Base-by-base conservation (phyloP, 1,140 invertebrate species). In the Hyposmocoma kahamanoa region DNA sequence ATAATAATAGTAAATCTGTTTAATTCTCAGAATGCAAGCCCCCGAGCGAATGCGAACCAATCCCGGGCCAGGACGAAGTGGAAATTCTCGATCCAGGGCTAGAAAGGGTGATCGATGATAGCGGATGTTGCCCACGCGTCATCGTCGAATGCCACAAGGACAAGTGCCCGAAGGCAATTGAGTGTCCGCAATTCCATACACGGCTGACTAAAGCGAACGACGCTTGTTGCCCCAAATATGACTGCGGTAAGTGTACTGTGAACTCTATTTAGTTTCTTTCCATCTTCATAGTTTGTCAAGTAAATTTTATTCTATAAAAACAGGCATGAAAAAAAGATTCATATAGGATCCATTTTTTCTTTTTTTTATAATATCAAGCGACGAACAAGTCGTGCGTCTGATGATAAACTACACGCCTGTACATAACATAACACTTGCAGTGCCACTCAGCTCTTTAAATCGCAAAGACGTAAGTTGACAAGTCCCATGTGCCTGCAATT, bases 111-210 rank as follows among this genome's bases (percentile, higher is more conserved):
- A 67, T 90, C 0, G 88, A 92, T 62, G 77, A 74, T 15, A 86
- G 86, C 22, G 92, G 92, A 1, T 95, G 94, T 67, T 95, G 94
- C 66, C 90, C 92, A 0, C 83, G 81, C 17, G 77, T 87, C 1
- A 72, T 87, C 24, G 75, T 88, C 22, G 61, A 90, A 1, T 96
- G 94, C 52, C 84, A 89, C 18, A 74, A 78, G 4, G 87, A 90
- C 20, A 86, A 70, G 0, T 95, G 93, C 69, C 92, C 80, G 2
- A 54, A 72, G 22, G 77, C 88, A 2, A 74, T 84, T 1, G 61
- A 59, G 9, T 96, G 94, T 59, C 83, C 86, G 0, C 60, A 89
- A 15, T 91, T 21, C 67, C 88, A 92, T 46, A 81, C 82, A 3
- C 48, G 89, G 1, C 72, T 82, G 15, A 72, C 61, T 1, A 76